These are phyloP conservation scores for Scaptomyza flava DNA, from an alignment of 2,888 invertebrate species.

Conservation along the genomic window DNA sequence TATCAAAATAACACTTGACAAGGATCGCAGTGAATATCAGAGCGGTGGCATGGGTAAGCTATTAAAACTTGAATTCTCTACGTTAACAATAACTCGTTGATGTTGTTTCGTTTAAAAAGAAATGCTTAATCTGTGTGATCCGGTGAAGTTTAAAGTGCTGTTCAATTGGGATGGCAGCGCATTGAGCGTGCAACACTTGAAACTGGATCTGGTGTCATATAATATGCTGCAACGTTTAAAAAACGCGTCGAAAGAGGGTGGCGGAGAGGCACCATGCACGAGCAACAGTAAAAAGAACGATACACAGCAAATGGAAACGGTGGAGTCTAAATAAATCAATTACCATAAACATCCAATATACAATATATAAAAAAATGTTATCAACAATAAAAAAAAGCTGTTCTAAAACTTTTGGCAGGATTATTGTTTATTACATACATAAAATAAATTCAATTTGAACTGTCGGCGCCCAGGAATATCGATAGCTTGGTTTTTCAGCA, in stretches of 20 bases:
- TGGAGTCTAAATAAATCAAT: slow-evolving; percentile 1
- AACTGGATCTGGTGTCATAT: slow-evolving; percentile 82
- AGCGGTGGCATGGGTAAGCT: slow-evolving; percentile 90
- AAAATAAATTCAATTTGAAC: background rate
- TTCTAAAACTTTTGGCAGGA: background rate
- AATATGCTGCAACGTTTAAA: slow-evolving; percentile 78
- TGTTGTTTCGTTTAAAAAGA: slow-evolving; percentile 53
- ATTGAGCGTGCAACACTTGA: slow-evolving; percentile 83
- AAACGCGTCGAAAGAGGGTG: slow-evolving; percentile 8
- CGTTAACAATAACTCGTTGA: background rate
- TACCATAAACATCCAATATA: background rate
- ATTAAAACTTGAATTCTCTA: background rate
- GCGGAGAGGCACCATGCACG: background rate
- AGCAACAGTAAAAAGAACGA: slow-evolving; percentile 3
- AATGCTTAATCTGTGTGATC: slow-evolving; percentile 81
- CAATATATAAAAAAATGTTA: background rate
- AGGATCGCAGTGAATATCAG: slow-evolving; percentile 90
- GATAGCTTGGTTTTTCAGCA: background rate
- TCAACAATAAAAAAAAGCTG: background rate
- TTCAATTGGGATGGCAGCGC: slow-evolving; percentile 84
- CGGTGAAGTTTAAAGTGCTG: slow-evolving; percentile 77
- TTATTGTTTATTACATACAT: background rate
- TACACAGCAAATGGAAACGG: slow-evolving; percentile 57
- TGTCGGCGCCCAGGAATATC: slow-evolving; percentile 4
- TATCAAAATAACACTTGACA: slow-evolving; percentile 90